A percentile compares a stretch with the other conserved stretches of the same genome.
Conservation (phyloP, 1,140 invertebrate species). For the Ips nitidus region DNA sequence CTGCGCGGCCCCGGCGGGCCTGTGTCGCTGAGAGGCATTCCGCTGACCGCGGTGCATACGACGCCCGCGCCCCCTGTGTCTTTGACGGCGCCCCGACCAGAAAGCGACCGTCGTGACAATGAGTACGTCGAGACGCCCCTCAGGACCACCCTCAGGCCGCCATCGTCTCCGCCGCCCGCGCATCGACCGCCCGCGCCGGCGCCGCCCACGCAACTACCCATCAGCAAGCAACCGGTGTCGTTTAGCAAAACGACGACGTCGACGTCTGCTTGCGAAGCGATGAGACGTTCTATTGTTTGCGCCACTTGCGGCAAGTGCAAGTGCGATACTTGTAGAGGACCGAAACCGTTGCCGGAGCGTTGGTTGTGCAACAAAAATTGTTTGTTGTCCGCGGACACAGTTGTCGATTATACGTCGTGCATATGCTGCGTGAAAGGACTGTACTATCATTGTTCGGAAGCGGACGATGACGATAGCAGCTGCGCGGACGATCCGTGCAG, state of each 20-base stretch:
- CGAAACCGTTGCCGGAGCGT: slow-evolving; percentile 76
- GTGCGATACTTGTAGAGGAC: slow-evolving; percentile 83
- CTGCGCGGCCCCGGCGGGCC: slow-evolving; percentile 62
- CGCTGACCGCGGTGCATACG: slow-evolving; percentile 21
- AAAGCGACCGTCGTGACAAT: slow-evolving; percentile 74
- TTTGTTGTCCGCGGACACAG: slow-evolving; percentile 81
- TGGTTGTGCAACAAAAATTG: slow-evolving; percentile 88
- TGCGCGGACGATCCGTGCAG: slow-evolving; percentile 87
- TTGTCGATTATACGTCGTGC: slow-evolving; percentile 86
- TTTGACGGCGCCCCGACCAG: slow-evolving; percentile 72
- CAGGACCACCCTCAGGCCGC: slow-evolving; percentile 49
- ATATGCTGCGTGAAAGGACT: slow-evolving; percentile 90
- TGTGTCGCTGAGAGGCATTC: slow-evolving; percentile 24
- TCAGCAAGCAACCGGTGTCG: slow-evolving; percentile 61
- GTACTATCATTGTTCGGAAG: slow-evolving; percentile 88
- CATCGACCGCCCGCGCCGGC: slow-evolving; percentile 46
- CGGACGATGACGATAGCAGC: slow-evolving; percentile 62
- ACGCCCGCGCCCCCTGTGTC: slow-evolving; percentile 56
- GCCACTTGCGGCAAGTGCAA: slow-evolving; percentile 78
- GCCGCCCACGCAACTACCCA: slow-evolving; percentile 47
- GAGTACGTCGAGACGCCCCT: slow-evolving; percentile 85
- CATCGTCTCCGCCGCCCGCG: slow-evolving; percentile 44
- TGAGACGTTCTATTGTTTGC: slow-evolving; percentile 46
- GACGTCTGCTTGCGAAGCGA: slow-evolving; percentile 39
- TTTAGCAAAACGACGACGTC: slow-evolving; percentile 57